phyloP scores from a whole-genome alignment of 2,888 invertebrate species.

The Apotomis turbidana region DNA sequence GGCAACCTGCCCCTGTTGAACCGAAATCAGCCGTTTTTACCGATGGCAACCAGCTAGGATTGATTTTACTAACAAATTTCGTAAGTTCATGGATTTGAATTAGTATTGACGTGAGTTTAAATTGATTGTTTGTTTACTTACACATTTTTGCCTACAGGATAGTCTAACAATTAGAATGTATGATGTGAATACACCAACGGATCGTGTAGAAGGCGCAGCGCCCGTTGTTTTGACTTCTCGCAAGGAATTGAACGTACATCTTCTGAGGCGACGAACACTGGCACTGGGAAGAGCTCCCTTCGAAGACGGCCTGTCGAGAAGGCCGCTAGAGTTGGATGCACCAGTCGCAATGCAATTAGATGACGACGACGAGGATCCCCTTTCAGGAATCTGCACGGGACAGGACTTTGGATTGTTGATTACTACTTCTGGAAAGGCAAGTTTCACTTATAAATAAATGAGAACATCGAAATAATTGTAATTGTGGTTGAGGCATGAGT shows the following conservation, averaged over 20 bases:
- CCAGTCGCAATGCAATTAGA: constrained; percentile 84
- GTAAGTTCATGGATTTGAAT: constrained; percentile 56
- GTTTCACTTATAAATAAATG: constrained; percentile 2
- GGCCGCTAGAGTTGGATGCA: constrained; percentile 71
- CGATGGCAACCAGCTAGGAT: constrained; percentile 78
- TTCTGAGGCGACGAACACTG: constrained; percentile 69
- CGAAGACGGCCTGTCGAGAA: constrained; percentile 65
- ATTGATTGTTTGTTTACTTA: neutral
- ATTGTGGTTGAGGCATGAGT: too few species aligned
- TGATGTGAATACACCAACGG: constrained; percentile 60
- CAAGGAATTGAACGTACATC: constrained; percentile 68
- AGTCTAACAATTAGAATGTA: constrained; percentile 71
- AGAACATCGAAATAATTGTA: too few species aligned
- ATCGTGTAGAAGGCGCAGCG: constrained; percentile 54
- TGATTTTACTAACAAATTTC: constrained; percentile 74
- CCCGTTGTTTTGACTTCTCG: constrained; percentile 57
- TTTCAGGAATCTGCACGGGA: constrained; percentile 90
- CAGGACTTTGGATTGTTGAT: constrained; percentile 95
- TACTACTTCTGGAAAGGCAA: constrained; percentile 93
- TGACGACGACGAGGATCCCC: constrained; percentile 89
- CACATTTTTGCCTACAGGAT: constrained; percentile 59
- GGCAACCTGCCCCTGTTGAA: constrained; percentile 60
- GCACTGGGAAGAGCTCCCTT: constrained; percentile 71
- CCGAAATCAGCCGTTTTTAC: constrained; percentile 73
- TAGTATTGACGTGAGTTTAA: neutral